Percentiles rank a stretch among this genome's conserved stretches.
These are phyloP conservation scores for Orussus abietinus DNA, from an alignment of 1,140 invertebrate genomes.

Conservation along the genomic window DNA sequence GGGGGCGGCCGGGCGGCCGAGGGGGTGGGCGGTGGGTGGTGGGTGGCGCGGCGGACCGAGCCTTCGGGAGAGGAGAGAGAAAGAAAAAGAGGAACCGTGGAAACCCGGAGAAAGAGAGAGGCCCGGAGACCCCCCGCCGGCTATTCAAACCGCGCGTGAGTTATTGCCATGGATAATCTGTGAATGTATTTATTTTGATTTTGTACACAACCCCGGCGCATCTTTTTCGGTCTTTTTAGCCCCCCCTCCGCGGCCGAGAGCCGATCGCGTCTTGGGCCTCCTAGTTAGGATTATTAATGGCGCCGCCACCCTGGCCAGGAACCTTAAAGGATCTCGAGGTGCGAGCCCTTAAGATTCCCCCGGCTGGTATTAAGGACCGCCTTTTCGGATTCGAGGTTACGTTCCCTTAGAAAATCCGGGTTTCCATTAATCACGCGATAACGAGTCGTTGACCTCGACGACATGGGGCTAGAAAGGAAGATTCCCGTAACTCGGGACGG, in stretches of 20 bases:
- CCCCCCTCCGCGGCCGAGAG: no score
- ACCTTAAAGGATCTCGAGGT: slow-evolving; percentile 14
- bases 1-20: slow-evolving; percentile 25
- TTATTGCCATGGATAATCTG: slow-evolving; percentile 51
- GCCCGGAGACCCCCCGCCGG: slow-evolving; percentile 45
- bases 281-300: slow-evolving; percentile 16
- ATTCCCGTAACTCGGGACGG: no score
- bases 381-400: no score
- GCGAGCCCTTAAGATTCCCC: no score
- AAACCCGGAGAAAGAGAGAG: slow-evolving; percentile 19
- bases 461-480: no score
- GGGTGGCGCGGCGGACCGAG: no score
- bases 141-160: slow-evolving; percentile 49
- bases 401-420: no score
- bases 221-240: neutral
- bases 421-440: no score
- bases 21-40: slow-evolving; percentile 1
- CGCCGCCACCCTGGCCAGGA: slow-evolving; percentile 19
- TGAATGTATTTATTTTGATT: slow-evolving; percentile 54
- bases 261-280: neutral
- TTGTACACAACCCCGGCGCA: slow-evolving; percentile 36
- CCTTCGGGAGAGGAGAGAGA: slow-evolving; percentile 8
- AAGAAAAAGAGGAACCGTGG: slow-evolving; percentile 10
- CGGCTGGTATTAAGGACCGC: no score
- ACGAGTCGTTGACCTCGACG: no score